Percentiles rank a stretch among this genome's conserved stretches.
phyloP scores from a whole-genome alignment of 2,888 invertebrate species.

The Hydrotaea diabolus region DNA sequence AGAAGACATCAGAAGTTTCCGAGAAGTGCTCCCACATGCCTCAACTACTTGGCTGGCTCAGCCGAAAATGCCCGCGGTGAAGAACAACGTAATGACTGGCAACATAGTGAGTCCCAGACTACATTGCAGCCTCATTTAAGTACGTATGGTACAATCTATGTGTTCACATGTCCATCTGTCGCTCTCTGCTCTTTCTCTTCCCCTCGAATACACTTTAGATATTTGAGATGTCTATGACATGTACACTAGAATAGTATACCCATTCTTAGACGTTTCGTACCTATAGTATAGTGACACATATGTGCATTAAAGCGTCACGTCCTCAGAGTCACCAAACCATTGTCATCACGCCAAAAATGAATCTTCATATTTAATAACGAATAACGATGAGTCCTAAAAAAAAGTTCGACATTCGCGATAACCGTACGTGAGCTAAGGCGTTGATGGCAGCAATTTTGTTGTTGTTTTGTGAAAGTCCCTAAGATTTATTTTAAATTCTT shows the following conservation, averaged over 20 bases:
- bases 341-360: no score
- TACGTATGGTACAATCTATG: constrained; percentile 79
- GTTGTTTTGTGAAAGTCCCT: no score
- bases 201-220: constrained; percentile 15
- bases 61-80: constrained; percentile 85
- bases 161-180: constrained; percentile 45
- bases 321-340: no score
- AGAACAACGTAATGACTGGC: constrained; percentile 90
- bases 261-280: no score
- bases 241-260: no score
- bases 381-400: no score
- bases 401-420: no score
- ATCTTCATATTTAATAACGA: no score
- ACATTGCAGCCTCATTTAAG: constrained; percentile 81
- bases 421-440: no score
- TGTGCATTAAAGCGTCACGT: no score
- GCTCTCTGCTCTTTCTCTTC: constrained; percentile 24
- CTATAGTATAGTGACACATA: no score
- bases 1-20: constrained; percentile 78
- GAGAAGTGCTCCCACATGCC: constrained; percentile 85
- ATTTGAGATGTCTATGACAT: background rate
- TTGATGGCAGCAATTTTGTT: no score
- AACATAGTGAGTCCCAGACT: constrained; percentile 85
- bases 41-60: constrained; percentile 89
- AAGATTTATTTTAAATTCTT: background rate